Conservation (phyloP, 2,888 invertebrate species). For the Acrobasis consociella region DNA sequence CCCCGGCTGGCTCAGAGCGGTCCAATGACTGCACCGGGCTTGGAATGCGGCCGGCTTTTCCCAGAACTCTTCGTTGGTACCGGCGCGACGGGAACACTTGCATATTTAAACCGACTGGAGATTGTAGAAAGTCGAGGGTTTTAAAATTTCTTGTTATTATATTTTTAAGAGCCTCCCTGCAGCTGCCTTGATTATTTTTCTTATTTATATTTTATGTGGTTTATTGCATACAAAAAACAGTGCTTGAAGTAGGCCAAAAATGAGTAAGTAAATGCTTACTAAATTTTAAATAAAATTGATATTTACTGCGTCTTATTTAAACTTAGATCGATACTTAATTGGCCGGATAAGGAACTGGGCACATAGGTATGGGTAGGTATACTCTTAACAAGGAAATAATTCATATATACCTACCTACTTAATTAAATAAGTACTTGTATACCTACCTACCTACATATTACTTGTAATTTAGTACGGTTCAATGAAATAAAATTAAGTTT, state of each 20-base stretch:
- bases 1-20: slow-evolving; percentile 47
- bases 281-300: too few species aligned
- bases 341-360: too few species aligned
- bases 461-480: not conserved
- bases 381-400: not conserved
- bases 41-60: slow-evolving; percentile 80
- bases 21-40: slow-evolving; percentile 62
- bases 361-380: not conserved
- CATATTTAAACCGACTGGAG: slow-evolving; percentile 28
- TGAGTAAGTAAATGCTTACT: too few species aligned
- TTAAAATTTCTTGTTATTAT: not conserved
- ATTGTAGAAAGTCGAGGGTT: slow-evolving; percentile 17
- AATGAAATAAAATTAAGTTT: slow-evolving; percentile 2
- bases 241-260: too few species aligned
- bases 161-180: not conserved
- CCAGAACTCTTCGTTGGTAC: slow-evolving; percentile 64
- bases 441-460: not conserved
- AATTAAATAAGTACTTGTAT: not conserved
- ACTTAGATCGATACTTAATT: too few species aligned
- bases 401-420: not conserved
- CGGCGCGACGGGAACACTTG: slow-evolving; percentile 49
- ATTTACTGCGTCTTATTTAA: too few species aligned
- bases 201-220: too few species aligned
- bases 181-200: not conserved
- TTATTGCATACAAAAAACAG: not conserved